Conservation (phyloP, 2,888 invertebrate genomes). For the Caradrina kadenii region DNA sequence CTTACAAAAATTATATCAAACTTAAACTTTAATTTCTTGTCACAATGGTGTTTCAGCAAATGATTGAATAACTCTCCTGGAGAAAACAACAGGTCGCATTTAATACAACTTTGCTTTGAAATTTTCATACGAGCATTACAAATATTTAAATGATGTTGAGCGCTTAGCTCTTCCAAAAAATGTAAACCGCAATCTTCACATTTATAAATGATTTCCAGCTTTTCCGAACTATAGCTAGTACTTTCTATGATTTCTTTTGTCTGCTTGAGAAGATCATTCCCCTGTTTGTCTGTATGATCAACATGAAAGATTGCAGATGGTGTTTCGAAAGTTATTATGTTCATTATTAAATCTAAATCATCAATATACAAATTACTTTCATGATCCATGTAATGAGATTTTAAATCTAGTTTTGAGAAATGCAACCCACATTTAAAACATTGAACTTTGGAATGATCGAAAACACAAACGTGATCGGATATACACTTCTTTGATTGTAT, state of each 20-base stretch:
- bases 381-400: slow-evolving; percentile 74
- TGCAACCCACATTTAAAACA: slow-evolving; percentile 76
- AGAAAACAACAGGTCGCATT: slow-evolving; percentile 78
- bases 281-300: slow-evolving; percentile 6
- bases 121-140: slow-evolving; percentile 70
- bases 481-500: slow-evolving; percentile 61
- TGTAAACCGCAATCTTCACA: slow-evolving; percentile 78
- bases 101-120: slow-evolving; percentile 77
- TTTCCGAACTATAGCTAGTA: slow-evolving; percentile 43
- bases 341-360: slow-evolving; percentile 72
- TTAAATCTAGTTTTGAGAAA: slow-evolving; percentile 71
- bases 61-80: slow-evolving; percentile 79
- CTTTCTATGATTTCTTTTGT: slow-evolving; percentile 9
- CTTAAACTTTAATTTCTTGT: slow-evolving; percentile 70
- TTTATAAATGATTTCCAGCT: slow-evolving; percentile 72
- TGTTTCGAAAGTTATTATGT: slow-evolving; percentile 67
- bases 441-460: slow-evolving; percentile 65
- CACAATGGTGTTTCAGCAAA: slow-evolving; percentile 78
- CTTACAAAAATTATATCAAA: slow-evolving; percentile 71
- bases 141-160: slow-evolving; percentile 67
- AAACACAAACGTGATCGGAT: slow-evolving; percentile 72
- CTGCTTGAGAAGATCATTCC: background rate
- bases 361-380: slow-evolving; percentile 72
- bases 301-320: background rate
- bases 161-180: slow-evolving; percentile 72